Conservation (phyloP, 1,140 invertebrate genomes). For the Macrosteles quadrilineatus region DNA sequence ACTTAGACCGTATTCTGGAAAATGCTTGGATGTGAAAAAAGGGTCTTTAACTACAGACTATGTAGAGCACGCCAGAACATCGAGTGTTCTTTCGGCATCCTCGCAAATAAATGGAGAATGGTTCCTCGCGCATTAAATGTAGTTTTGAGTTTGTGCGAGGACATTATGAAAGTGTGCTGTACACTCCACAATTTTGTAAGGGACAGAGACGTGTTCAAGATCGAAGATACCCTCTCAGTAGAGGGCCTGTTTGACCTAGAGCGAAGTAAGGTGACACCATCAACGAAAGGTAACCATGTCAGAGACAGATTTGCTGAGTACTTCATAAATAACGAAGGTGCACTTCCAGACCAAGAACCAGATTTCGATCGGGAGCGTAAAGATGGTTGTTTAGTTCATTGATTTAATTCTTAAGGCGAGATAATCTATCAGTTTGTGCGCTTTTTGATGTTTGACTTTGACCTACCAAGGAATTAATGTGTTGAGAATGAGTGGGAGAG, state of each 20-base stretch:
- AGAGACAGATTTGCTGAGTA: not conserved
- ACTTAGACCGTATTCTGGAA: slow-evolving; percentile 26
- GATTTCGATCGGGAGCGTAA: no score
- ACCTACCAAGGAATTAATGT: no score
- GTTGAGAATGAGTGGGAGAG: no score
- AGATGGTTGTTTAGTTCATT: no score
- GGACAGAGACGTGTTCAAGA: not conserved
- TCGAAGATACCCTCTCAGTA: not conserved
- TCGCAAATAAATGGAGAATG: slow-evolving; percentile 46
- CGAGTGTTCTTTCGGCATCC: slow-evolving; percentile 46
- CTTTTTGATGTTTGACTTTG: no score
- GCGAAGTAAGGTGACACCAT: not conserved
- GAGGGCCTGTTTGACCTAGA: not conserved
- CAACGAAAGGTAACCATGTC: no score
- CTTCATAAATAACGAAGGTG: no score
- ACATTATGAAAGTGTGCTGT: not conserved
- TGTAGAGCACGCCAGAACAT: slow-evolving; percentile 40
- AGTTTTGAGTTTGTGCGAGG: no score
- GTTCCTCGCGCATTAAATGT: no score
- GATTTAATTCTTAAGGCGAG: no score
- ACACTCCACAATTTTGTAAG: not conserved
- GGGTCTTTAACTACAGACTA: slow-evolving; percentile 45
- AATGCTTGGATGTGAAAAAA: slow-evolving; percentile 34
- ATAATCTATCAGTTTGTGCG: no score
- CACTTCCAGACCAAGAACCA: no score